A percentile compares a stretch with the other conserved stretches of the same genome.
phyloP scores from a whole-genome alignment of 2,113 vertebrate species.

The Thymallus thymallus region DNA sequence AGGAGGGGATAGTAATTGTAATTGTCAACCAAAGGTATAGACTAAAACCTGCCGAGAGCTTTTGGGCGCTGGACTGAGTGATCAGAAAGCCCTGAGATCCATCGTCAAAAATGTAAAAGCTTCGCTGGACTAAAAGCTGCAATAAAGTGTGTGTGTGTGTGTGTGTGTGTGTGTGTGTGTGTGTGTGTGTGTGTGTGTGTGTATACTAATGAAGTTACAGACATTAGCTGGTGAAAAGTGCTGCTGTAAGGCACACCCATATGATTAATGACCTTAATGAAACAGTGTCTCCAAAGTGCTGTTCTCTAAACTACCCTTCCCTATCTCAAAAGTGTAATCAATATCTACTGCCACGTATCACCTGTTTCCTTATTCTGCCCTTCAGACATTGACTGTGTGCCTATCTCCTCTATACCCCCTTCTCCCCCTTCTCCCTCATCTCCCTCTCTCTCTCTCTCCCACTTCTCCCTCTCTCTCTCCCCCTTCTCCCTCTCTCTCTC shows the following conservation, averaged over 20 bases:
- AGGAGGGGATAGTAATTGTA: no score
- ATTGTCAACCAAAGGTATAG: no score
- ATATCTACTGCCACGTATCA: no score
- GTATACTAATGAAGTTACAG: constrained; percentile 57
- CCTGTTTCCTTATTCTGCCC: no score
- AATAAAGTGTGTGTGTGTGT: constrained; percentile 3
- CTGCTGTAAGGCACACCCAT: constrained; percentile 4
- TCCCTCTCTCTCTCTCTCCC: neutral
- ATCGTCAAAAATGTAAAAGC: constrained; percentile 53
- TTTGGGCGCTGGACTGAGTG: constrained; percentile 31
- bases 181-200: constrained; percentile 20
- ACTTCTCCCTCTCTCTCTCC: neutral
- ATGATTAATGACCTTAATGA: constrained; percentile 28
- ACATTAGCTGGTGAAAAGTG: constrained; percentile 35
- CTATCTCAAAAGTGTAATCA: no score
- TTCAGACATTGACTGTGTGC: no score
- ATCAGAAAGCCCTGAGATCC: constrained; percentile 52
- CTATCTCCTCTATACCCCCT: no score
- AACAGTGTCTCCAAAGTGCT: constrained; percentile 14
- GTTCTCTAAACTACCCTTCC: no score
- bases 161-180: constrained; percentile 22
- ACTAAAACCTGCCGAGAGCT: constrained; percentile 23
- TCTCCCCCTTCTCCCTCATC: no score
- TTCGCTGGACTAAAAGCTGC: constrained; percentile 48
- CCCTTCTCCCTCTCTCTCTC: constrained; percentile 1